A percentile compares a stretch with the other conserved stretches of the same genome.
These are phyloP conservation scores for Ferdinandea cuprea DNA, from an alignment of 2,888 invertebrate species.

Conservation along the genomic window DNA sequence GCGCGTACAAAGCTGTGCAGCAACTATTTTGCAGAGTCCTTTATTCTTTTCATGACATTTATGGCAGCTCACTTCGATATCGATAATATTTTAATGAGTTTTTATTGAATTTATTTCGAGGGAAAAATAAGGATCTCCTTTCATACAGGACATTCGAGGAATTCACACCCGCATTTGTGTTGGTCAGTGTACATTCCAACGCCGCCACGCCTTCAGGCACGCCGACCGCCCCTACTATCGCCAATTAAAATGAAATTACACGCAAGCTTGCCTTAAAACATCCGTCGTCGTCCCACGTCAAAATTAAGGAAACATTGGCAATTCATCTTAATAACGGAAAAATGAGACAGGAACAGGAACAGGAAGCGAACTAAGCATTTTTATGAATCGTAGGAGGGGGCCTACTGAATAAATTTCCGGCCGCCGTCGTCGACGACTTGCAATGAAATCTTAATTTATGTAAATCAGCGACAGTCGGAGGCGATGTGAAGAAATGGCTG, in stretches of 20 bases:
- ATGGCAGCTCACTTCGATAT: slow-evolving; percentile 43
- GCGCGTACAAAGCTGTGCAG: slow-evolving; percentile 30
- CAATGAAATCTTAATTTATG: slow-evolving; percentile 73
- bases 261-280: slow-evolving; percentile 18
- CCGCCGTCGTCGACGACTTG: slow-evolving; percentile 59
- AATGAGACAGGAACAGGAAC: slow-evolving; percentile 1
- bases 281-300: slow-evolving; percentile 1
- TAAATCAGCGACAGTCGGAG: slow-evolving; percentile 39
- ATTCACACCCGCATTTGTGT: slow-evolving; percentile 10
- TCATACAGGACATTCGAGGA: neutral
- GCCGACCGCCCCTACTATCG: neutral
- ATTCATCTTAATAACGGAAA: slow-evolving; percentile 20
- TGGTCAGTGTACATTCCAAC: slow-evolving; percentile 6
- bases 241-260: slow-evolving; percentile 63
- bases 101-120: slow-evolving; percentile 64
- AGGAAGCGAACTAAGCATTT: slow-evolving; percentile 56
- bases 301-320: slow-evolving; percentile 20
- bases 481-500: slow-evolving; percentile 30
- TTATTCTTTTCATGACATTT: slow-evolving; percentile 51
- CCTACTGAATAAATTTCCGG: slow-evolving; percentile 71
- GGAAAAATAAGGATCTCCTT: neutral
- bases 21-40: slow-evolving; percentile 35
- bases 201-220: neutral
- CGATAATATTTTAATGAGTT: slow-evolving; percentile 66
- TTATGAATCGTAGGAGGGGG: slow-evolving; percentile 34